Percentiles rank a stretch among this genome's conserved stretches.
Conservation (phyloP, 2,888 invertebrate species). For the Allygus modestus region DNA sequence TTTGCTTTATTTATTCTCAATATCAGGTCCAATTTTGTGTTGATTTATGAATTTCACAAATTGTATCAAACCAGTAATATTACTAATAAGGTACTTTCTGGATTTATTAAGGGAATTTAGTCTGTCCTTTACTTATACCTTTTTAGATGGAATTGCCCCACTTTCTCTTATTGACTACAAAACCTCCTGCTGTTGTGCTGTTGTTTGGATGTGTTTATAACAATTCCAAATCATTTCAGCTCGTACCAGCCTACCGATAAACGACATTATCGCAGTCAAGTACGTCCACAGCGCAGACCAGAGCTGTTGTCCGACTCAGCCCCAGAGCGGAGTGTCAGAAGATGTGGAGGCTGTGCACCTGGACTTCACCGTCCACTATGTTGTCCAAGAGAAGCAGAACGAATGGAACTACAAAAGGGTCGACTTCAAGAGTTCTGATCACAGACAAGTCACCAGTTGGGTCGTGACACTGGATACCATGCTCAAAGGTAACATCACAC, state of each 20-base stretch:
- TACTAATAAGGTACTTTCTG: no score
- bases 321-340: conserved; percentile 69
- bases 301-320: conserved; percentile 72
- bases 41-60: no score
- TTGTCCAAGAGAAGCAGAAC: conserved; percentile 77
- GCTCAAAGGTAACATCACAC: conserved; percentile 74
- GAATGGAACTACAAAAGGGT: conserved; percentile 79
- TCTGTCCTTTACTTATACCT: no score
- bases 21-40: no score
- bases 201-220: no score
- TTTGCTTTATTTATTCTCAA: no score
- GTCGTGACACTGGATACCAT: conserved; percentile 78
- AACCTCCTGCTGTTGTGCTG: no score
- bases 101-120: no score
- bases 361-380: conserved; percentile 78
- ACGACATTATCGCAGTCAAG: conserved; percentile 78
- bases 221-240: conserved; percentile 76
- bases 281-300: conserved; percentile 75
- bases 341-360: conserved; percentile 63
- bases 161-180: no score
- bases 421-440: conserved; percentile 79
- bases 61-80: no score
- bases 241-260: conserved; percentile 77
- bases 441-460: conserved; percentile 81
- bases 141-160: no score